Conservation (phyloP, 2,888 invertebrate genomes). For the Xestobium rufovillosum region DNA sequence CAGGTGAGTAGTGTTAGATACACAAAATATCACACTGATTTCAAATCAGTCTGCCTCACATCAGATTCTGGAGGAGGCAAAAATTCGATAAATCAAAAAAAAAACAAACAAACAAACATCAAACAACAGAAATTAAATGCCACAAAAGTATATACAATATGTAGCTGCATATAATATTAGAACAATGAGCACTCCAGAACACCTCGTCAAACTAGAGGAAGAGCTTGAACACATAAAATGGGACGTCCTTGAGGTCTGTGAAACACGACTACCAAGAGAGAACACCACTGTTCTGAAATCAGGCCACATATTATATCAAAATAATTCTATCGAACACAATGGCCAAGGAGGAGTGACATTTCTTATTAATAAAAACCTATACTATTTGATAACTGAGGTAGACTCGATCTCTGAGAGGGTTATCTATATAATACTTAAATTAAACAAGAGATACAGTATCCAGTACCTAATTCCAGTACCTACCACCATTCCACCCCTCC, state of each 20-base stretch:
- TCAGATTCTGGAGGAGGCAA: constrained; percentile 14
- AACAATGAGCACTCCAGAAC: constrained; percentile 9
- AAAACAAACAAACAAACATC: constrained; percentile 2
- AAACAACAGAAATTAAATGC: too few species aligned
- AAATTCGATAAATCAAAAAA: constrained; percentile 12
- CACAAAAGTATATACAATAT: too few species aligned
- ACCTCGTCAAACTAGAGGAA: constrained; percentile 11
- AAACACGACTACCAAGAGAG: constrained; percentile 11
- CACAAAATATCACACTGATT: constrained; percentile 14
- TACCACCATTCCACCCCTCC: too few species aligned
- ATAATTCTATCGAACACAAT: constrained; percentile 3
- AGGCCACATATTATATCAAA: constrained; percentile 10
- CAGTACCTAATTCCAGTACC: too few species aligned
- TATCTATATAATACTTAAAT: constrained; percentile 9
- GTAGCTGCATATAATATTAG: constrained; percentile 11
- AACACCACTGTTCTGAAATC: constrained; percentile 9
- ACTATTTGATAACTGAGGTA: constrained; percentile 9
- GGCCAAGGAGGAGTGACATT: constrained; percentile 12
- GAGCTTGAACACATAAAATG: constrained; percentile 14
- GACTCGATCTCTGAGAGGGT: constrained; percentile 12
- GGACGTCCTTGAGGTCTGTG: constrained; percentile 12
- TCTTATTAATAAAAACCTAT: constrained; percentile 8
- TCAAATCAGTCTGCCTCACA: constrained; percentile 12
- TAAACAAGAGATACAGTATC: constrained; percentile 11
- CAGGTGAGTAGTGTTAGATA: constrained; percentile 9